phyloP scores from a whole-genome alignment of 2,113 vertebrate species.

The Eonycteris spelaea region DNA sequence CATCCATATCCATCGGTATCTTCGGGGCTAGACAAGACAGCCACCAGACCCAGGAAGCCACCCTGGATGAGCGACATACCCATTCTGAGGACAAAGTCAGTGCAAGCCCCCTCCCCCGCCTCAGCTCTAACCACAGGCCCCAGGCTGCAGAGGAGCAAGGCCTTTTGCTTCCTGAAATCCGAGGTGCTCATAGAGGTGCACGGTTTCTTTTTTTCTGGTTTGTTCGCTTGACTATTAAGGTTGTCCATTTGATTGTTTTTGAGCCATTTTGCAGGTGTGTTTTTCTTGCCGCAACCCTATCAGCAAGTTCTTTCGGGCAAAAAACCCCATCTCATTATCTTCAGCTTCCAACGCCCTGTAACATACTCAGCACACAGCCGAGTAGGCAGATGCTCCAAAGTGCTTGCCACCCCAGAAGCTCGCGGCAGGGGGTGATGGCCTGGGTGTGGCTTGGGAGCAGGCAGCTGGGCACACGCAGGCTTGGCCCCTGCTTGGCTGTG shows the following conservation, averaged over 20 bases:
- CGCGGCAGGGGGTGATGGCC: fast-evolving
- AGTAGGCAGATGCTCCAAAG: not conserved
- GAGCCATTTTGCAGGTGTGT: not conserved
- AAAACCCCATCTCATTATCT: not conserved
- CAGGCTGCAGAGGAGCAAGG: not conserved
- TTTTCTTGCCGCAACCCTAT: not conserved
- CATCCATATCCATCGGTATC: not conserved
- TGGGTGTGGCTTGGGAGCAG: not conserved
- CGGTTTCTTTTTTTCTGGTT: not conserved
- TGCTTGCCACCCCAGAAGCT: not conserved
- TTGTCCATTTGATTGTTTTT: not conserved
- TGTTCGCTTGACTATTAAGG: not conserved
- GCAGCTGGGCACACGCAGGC: not conserved
- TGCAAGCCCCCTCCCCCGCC: not conserved
- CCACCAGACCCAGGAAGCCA: not conserved
- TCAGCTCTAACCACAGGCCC: not conserved
- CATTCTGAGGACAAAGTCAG: not conserved
- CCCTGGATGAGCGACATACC: not conserved
- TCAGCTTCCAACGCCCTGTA: not conserved
- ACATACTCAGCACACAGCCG: not conserved
- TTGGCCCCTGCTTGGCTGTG: too few species aligned
- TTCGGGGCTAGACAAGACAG: not conserved
- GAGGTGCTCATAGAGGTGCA: not conserved
- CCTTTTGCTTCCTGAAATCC: not conserved
- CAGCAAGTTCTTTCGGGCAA: slow-evolving; percentile 16